A percentile compares a stretch with the other conserved stretches of the same genome.
These are phyloP conservation scores for Athrips mouffetella DNA, from an alignment of 2,888 invertebrate species.

Conservation along the genomic window DNA sequence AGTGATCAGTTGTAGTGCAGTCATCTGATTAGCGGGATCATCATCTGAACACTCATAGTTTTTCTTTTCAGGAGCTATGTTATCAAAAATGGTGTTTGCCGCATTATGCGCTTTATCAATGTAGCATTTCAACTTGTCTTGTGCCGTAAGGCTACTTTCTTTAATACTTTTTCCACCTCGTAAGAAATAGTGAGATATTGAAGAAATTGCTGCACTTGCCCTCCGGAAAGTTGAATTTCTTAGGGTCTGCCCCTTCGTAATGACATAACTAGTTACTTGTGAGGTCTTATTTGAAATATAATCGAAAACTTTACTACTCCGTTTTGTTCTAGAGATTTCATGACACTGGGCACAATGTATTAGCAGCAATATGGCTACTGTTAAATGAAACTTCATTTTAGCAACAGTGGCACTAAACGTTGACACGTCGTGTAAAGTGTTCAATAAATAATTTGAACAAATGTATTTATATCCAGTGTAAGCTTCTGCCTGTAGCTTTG, in stretches of 20 bases:
- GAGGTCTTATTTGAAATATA: not conserved
- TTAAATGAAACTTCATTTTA: not conserved
- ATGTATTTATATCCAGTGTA: no score
- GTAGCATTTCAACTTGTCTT: conserved; percentile 45
- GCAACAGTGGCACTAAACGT: no score
- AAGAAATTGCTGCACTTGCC: no score
- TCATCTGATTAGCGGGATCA: conserved; percentile 57
- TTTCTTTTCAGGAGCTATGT: conserved; percentile 45
- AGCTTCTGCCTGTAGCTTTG: no score
- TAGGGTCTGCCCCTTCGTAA: not conserved
- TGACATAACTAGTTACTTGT: not conserved
- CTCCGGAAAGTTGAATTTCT: no score
- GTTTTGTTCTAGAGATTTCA: not conserved
- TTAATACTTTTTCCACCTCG: no score
- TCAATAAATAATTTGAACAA: no score
- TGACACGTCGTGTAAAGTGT: no score
- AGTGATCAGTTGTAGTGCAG: conserved; percentile 63
- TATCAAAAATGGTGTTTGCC: conserved; percentile 44
- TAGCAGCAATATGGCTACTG: not conserved
- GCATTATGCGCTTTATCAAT: conserved; percentile 39
- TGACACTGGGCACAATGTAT: not conserved
- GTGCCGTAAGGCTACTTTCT: no score
- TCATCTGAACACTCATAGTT: conserved; percentile 42
- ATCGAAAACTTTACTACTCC: not conserved
- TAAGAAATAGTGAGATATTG: no score